Conservation (phyloP, 2,888 invertebrate genomes). For the Himalopsyche tibetana region DNA sequence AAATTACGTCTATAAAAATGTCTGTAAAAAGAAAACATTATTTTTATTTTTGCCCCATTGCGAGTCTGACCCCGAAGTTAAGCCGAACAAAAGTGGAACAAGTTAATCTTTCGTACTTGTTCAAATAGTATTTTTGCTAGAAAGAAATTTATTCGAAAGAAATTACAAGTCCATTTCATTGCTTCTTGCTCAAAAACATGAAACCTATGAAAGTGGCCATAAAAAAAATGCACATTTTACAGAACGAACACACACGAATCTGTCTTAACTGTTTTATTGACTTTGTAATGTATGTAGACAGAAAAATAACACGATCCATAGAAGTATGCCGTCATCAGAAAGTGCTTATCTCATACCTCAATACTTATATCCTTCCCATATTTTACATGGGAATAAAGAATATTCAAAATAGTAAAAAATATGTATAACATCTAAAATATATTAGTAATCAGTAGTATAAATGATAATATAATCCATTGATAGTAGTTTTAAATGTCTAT, state of each 20-base stretch:
- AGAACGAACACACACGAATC: not conserved
- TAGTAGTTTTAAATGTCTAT: no score
- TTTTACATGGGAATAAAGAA: no score
- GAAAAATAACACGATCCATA: not conserved
- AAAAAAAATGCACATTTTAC: not conserved
- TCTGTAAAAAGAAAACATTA: conserved; percentile 29
- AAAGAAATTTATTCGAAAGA: not conserved
- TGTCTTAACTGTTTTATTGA: not conserved
- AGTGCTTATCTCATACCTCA: not conserved
- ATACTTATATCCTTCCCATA: no score
- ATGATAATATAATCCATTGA: no score
- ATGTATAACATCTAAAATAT: no score
- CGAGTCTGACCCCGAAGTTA: conserved; percentile 5
- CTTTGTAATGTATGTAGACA: not conserved
- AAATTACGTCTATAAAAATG: conserved; percentile 12
- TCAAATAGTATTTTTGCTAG: conserved; percentile 12
- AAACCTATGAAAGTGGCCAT: not conserved
- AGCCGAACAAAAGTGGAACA: not conserved
- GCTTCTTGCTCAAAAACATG: not conserved
- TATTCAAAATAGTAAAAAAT: no score
- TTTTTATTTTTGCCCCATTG: conserved; percentile 21
- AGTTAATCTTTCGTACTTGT: conserved; percentile 38
- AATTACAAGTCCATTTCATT: not conserved
- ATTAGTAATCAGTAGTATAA: no score
- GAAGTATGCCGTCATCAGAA: not conserved